phyloP scores from a whole-genome alignment of 2,113 vertebrate genomes.

The Pongo pygmaeus region DNA sequence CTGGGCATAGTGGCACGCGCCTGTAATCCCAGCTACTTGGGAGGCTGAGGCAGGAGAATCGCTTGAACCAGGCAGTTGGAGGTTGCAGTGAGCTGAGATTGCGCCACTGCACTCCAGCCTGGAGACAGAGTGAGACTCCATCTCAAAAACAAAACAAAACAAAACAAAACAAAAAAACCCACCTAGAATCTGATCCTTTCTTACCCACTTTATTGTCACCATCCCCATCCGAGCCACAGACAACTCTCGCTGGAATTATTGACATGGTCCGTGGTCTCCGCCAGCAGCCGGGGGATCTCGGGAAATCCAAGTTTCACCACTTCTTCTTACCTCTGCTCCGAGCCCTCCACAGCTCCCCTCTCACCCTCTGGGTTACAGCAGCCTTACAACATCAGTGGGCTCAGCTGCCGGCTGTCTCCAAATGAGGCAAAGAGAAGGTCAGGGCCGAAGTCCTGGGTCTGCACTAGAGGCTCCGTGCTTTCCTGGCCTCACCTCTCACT shows the following conservation, averaged over 20 bases:
- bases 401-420: background rate
- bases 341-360: background rate
- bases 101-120: too few relatives aligned
- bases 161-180: too few relatives aligned
- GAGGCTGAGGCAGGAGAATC: too few relatives aligned
- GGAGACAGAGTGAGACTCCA: too few relatives aligned
- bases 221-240: accelerated
- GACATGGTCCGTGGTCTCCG: accelerated
- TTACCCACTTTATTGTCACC: background rate
- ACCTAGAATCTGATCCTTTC: background rate
- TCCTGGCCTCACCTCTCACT: background rate
- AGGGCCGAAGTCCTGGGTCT: background rate
- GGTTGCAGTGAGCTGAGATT: too few relatives aligned
- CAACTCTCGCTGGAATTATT: background rate
- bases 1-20: too few relatives aligned
- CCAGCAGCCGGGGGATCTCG: background rate
- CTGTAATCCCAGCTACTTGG: too few relatives aligned
- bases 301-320: too few relatives aligned
- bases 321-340: background rate
- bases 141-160: too few relatives aligned
- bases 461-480: background rate
- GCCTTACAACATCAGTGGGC: background rate
- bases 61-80: too few relatives aligned
- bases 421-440: background rate
- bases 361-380: background rate